phyloP scores from a whole-genome alignment of 92 coral and sea anemone species.

The Parazoanthus atlanticus region DNA sequence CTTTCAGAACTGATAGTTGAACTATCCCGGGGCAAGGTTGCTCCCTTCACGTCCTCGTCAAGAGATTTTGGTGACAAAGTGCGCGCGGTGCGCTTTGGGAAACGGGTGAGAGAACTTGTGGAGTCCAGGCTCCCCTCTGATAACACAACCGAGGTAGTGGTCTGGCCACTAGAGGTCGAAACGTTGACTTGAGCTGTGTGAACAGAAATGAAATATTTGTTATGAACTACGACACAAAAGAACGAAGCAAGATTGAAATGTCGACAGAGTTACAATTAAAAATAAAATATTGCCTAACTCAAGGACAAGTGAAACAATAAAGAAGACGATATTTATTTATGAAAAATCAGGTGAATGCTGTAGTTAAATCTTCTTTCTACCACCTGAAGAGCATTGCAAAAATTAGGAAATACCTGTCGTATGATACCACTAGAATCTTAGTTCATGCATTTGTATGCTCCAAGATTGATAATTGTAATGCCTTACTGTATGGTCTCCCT shows the following conservation, averaged over 20 bases:
- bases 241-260: background rate
- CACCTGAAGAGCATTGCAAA: too few relatives aligned
- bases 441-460: too few relatives aligned
- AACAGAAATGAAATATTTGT: background rate
- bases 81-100: constrained; percentile 24
- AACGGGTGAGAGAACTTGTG: constrained; percentile 38
- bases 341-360: too few relatives aligned
- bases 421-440: too few relatives aligned
- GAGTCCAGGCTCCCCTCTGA: constrained; percentile 64
- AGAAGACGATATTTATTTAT: too few relatives aligned
- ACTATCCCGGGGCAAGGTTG: constrained; percentile 8
- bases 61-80: constrained; percentile 1
- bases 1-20: constrained; percentile 18
- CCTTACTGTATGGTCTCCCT: too few relatives aligned
- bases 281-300: too few relatives aligned
- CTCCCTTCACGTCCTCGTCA: background rate
- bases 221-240: background rate
- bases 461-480: too few relatives aligned
- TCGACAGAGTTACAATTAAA: too few relatives aligned
- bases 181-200: constrained; percentile 53
- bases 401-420: too few relatives aligned
- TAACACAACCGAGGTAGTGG: constrained; percentile 51
- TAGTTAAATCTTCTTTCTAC: too few relatives aligned
- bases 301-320: too few relatives aligned
- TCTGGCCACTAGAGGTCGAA: constrained; percentile 50